A percentile compares a stretch with the other conserved stretches of the same genome.
phyloP scores from a whole-genome alignment of 2,113 vertebrate species.

The Eurypyga helias region DNA sequence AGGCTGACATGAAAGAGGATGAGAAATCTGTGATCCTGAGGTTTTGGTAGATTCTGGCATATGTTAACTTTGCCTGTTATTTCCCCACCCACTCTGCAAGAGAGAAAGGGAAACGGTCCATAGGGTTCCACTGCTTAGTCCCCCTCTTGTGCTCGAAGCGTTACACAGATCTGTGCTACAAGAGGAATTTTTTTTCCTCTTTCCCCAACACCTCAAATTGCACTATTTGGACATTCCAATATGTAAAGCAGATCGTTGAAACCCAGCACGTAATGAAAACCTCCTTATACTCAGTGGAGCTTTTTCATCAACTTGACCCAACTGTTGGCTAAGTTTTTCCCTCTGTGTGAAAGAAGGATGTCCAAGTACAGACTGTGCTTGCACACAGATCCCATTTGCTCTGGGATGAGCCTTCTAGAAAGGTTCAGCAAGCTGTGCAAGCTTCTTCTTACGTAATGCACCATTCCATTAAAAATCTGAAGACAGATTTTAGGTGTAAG shows the following conservation, averaged over 20 bases:
- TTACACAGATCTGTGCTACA: neutral
- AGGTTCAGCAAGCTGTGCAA: conserved; percentile 3
- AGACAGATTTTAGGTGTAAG: neutral
- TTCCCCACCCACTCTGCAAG: neutral
- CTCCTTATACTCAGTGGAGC: neutral
- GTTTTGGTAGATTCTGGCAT: neutral
- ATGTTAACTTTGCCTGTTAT: neutral
- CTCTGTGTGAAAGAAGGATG: neutral
- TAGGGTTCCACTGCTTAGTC: neutral
- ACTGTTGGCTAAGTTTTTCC: neutral
- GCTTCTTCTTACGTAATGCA: neutral
- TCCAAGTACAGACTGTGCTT: neutral
- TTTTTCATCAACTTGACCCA: neutral
- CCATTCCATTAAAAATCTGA: neutral
- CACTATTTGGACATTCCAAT: neutral
- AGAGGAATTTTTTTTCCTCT: neutral
- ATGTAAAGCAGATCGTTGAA: neutral
- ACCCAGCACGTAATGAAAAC: neutral
- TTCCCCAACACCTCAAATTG: neutral
- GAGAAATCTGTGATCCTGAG: conserved; percentile 15
- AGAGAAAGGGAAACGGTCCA: neutral
- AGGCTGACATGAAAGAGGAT: neutral
- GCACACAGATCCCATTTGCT: neutral
- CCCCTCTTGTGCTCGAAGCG: neutral
- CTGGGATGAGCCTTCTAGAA: conserved; percentile 29